A percentile compares a stretch with the other conserved stretches of the same genome.
Conservation (phyloP, 2,113 vertebrate species). For the Triplophysa tibetana region DNA sequence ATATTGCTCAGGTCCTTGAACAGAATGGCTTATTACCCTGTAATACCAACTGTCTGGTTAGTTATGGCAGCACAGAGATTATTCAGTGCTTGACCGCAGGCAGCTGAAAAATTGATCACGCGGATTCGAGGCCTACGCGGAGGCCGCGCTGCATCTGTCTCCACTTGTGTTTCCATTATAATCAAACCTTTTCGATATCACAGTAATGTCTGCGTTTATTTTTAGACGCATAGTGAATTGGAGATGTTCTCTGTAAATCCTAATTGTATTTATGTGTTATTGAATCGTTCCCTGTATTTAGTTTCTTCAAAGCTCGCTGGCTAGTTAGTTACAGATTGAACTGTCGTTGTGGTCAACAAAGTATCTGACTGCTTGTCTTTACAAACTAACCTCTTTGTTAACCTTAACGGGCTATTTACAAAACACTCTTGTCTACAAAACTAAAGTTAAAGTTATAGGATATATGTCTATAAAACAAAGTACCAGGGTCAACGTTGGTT, state of each 20-base stretch:
- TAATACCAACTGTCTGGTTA: not conserved
- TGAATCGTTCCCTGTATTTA: constrained; percentile 1
- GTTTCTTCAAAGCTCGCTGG: not conserved
- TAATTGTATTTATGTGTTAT: not conserved
- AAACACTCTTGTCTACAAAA: not conserved
- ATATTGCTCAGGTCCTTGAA: not conserved
- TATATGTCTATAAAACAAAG: not conserved
- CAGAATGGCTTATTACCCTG: not conserved
- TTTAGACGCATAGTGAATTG: not conserved
- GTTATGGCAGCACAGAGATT: not conserved
- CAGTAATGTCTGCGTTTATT: not conserved
- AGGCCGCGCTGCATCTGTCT: constrained; percentile 46
- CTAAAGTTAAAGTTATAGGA: not conserved
- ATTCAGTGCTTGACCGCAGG: not conserved
- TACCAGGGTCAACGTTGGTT: constrained; percentile 6
- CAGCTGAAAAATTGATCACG: constrained; percentile 46
- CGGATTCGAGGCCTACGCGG: constrained; percentile 53
- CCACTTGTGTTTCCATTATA: not conserved
- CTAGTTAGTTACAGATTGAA: not conserved
- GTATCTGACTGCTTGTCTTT: not conserved
- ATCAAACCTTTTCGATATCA: not conserved
- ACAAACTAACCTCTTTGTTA: not conserved
- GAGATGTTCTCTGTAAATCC: not conserved
- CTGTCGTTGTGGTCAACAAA: constrained; percentile 8
- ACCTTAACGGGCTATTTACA: not conserved